Percentiles rank a stretch among this genome's conserved stretches.
phyloP scores from a whole-genome alignment of 2,113 vertebrate species.

The Alectura lathami region DNA sequence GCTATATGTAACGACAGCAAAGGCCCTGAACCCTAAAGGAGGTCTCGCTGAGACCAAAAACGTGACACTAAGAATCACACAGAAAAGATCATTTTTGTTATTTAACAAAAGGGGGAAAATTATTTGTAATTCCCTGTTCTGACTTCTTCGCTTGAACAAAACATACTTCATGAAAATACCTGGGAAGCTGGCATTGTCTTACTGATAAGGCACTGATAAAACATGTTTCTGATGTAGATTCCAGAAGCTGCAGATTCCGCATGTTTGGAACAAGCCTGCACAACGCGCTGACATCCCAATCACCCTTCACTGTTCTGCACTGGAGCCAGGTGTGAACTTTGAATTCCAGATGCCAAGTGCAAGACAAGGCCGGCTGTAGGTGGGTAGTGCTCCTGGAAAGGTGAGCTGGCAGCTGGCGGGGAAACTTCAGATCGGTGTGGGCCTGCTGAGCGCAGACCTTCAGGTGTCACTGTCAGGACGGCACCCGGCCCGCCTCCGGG shows the following conservation, averaged over 20 bases:
- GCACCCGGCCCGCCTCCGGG: rapidly evolving
- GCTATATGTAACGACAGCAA: background rate
- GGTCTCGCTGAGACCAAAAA: background rate
- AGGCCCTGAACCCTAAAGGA: background rate
- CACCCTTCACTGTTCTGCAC: rapidly evolving
- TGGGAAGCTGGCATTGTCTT: background rate
- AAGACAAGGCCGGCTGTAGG: rapidly evolving
- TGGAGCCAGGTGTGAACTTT: rapidly evolving
- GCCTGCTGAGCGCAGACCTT: rapidly evolving
- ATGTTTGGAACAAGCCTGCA: rapidly evolving
- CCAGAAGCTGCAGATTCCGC: background rate
- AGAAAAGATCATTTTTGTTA: rapidly evolving
- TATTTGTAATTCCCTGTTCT: background rate
- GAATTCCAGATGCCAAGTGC: background rate
- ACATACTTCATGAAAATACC: rapidly evolving
- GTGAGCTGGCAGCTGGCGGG: background rate
- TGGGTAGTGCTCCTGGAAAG: background rate
- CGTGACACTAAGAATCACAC: background rate
- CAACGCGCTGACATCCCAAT: background rate
- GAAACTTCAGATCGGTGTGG: background rate
- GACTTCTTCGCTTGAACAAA: background rate
- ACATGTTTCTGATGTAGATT: rapidly evolving
- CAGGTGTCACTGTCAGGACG: rapidly evolving
- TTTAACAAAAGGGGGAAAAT: background rate
- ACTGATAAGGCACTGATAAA: background rate